Evolutionary conservation across 2,888 invertebrate species (phyloP), one percentile per base, ranked within the genome.

Genomic region (Tubulanus polymorphus): DNA sequence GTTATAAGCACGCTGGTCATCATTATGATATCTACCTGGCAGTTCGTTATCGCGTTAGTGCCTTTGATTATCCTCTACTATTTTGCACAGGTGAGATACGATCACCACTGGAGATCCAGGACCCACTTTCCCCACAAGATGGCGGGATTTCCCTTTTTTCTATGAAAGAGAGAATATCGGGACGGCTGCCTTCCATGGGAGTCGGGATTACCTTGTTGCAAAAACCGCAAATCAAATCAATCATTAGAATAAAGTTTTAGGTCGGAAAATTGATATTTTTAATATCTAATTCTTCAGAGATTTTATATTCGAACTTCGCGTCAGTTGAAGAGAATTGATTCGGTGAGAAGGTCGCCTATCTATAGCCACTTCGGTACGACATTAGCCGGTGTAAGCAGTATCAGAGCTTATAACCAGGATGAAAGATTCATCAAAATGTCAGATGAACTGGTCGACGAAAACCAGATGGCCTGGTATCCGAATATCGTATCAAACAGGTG

Each of bases 21-120:
- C 23, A 67, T 78, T 47, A 64, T 63, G 28, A 64, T 67, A 60
- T 65, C 63, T 37, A 75, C 72, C 6, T 72, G 73, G 3, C 53
- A 65, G 29, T 74, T 74, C 53, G 56, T 74, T 15, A 49, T 61
- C 18, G 64, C 66, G 8, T 29, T 68, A 1, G 23, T 75, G 6
- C 76, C 78, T 6, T 55, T 76, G 2, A 60, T 55, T 3, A 37
- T 74, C 6, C 46, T 78, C 35, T 78, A 77, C 56, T 60, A 63
- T 35, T 60, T 72, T 32, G 61, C 73, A 12, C 77, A 78, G 73
- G 73, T 74, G 59, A 62, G 56, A 61, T 18, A 20, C 35, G 32
- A 35, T 26, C 28, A 28, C 27, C 10, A 32, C n/a, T 32, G 10
- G n/a, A 32, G n/a, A 12, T 12, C 35, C 10, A 32, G 10, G 10